Base-by-base conservation (phyloP, 1,140 invertebrate species). In the Drosophila persimilis region DNA sequence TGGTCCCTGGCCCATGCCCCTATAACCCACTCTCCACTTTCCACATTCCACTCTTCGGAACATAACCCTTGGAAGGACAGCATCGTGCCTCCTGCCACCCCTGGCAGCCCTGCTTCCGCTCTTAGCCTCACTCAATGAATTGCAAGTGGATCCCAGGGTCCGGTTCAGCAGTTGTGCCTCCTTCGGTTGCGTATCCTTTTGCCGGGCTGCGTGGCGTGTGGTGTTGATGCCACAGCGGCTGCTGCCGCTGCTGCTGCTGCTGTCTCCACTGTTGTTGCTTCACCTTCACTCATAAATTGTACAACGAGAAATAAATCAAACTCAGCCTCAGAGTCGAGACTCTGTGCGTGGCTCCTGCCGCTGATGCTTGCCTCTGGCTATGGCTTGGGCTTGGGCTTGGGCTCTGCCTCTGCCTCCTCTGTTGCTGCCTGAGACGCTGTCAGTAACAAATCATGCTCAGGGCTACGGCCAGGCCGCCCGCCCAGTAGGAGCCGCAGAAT, bases 241-340 rank as follows among this genome's bases (percentile, higher is more conserved):
- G 52, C 52, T 73, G 20, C 22, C 56, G 43, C 45, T 59, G 43
- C n/a, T n/a, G n/a, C n/a, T n/a, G 53, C 46, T 58, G 52, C 35
- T 20, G 20, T 20, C 20, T 20, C 20, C 2, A 20, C 20, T 66
- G 50, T 46, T 69, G 64, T 56, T 65, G 66, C 84, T 88, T 88
- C 76, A 83, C 81, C 79, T 89, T 89, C 84, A 89, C 84, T 84
- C 84, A 89, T 88, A 90, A 90, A 90, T 90, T 81, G 86, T 80
- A 77, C 76, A 90, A 77, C 63, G 67, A 65, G 77, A 78, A 83
- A 90, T 90, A 90, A 90, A 90, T 90, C 88, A 90, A 90, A 86
- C 53, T 64, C 83, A 83, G 74, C 71, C 78, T 84, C 80, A 13
- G 35, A 39, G 35, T 39, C 35, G 35, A 39, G 56, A 58, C 73